Percentiles rank a stretch among this genome's conserved stretches.
These are phyloP conservation scores for Cyanoliseus patagonus DNA, from an alignment of 2,113 vertebrate species.

Conservation along the genomic window DNA sequence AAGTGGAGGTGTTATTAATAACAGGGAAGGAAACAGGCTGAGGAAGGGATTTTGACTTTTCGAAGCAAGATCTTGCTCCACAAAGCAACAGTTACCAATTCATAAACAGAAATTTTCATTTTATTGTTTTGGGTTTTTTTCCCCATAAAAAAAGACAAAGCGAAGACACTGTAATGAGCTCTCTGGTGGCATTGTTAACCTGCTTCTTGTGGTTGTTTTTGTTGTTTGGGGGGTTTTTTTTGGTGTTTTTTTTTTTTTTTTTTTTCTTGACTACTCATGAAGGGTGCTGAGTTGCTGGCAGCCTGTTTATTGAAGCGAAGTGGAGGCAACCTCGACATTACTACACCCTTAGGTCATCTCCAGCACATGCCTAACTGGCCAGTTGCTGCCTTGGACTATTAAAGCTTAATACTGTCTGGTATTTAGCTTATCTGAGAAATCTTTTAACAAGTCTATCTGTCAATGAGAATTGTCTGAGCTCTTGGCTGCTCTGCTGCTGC, in stretches of 20 bases:
- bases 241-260: neutral
- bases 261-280: neutral
- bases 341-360: neutral
- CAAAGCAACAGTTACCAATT: neutral
- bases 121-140: neutral
- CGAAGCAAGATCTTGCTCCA: neutral
- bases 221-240: neutral
- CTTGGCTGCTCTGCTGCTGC: neutral
- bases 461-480: neutral
- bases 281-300: neutral
- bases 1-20: neutral
- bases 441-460: neutral
- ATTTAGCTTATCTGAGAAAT: neutral
- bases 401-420: neutral
- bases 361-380: neutral
- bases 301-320: neutral
- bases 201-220: neutral
- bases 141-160: neutral
- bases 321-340: neutral
- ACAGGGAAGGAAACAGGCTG: neutral
- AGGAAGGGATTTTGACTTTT: neutral
- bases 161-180: neutral
- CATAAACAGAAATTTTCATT: neutral
- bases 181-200: slow-evolving; percentile 16
- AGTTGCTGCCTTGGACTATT: neutral